Percentiles rank a stretch among this genome's conserved stretches.
Evolutionary conservation across 1,140 invertebrate species (phyloP).

Genomic region (Drosophila equinoxialis): DNA sequence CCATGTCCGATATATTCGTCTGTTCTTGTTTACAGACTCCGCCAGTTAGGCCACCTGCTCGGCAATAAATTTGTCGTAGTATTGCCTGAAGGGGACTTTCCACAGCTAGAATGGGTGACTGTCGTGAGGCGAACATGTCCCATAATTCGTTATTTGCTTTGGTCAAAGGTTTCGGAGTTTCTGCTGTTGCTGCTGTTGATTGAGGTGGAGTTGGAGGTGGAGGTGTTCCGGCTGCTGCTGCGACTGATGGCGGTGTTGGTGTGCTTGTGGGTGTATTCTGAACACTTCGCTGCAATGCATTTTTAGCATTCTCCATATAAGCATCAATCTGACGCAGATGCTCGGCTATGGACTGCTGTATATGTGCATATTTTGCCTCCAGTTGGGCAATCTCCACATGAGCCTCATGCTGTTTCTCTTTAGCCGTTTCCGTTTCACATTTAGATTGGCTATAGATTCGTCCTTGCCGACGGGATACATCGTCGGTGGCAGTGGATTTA

Average conservation of each 20-base stretch:
- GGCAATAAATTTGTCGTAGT: constrained; percentile 67
- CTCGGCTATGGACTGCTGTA: constrained; percentile 79
- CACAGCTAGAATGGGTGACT: constrained; percentile 61
- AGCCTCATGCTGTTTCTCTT: constrained; percentile 55
- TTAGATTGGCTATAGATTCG: constrained; percentile 33
- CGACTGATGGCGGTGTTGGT: constrained; percentile 7
- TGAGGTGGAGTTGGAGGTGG: not conserved
- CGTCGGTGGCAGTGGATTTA: constrained; percentile 30
- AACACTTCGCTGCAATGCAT: constrained; percentile 65
- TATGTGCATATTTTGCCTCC: constrained; percentile 77
- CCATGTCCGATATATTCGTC: not conserved
- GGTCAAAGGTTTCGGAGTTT: not conserved
- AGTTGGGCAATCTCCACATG: constrained; percentile 71
- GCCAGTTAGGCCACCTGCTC: constrained; percentile 49
- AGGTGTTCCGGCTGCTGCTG: not conserved
- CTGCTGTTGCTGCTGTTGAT: constrained; percentile 4
- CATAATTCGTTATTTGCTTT: constrained; percentile 47
- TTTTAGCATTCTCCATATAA: constrained; percentile 79
- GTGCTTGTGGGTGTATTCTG: constrained; percentile 35
- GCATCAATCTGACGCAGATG: constrained; percentile 77
- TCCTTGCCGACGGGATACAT: constrained; percentile 47
- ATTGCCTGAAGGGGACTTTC: constrained; percentile 75
- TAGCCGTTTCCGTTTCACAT: not conserved
- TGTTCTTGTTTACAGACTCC: constrained; percentile 34
- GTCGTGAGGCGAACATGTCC: constrained; percentile 63